Base-by-base conservation (phyloP, 2,888 invertebrate species). In the Abrostola tripartita region DNA sequence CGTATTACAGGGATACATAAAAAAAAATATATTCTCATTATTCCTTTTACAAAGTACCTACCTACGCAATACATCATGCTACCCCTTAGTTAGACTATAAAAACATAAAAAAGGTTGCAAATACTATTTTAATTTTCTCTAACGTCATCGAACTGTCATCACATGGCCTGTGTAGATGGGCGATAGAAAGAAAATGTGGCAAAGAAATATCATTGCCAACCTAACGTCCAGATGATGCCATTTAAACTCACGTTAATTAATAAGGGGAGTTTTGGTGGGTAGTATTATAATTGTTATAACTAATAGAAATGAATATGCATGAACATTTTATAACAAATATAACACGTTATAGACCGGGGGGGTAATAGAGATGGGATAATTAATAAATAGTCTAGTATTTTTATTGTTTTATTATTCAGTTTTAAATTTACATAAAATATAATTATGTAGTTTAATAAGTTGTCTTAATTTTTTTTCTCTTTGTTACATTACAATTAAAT, bases 211-310 rank as follows among this genome's bases (percentile, higher is more conserved):
- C 42, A 58, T 36, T 55, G 24, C 5, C 24, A 5, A 49, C 51
- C 52, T 49, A 52, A 58, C 47, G 54, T 50, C n/a, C 37, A 50
- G 11, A 53, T 65, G 64, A 58, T 51, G 38, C 44, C 50, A 52
- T 57, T 54, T 54, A 44, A 38, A 51, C 12, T 57, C 44, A 9
- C 51, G 10, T 41, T 70, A 75, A 75, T 70, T 65, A 75, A 58
- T 55, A 52, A 63, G 42, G 11, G 38, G 14, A 62, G n/a, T n/a
- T n/a, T n/a, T 4, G 24, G 65, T 51, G 11, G 11, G 10, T 60
- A 54, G 35, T 67, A 42, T 5, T 0, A 10, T 37, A 60, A 44
- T 57, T 7, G 10, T 12, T 14, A 12, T 44, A 7, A 42, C 12
- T 5, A 42, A 12, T 6, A 6, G 6, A 5, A 24, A 24, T 24